Evolutionary conservation across 53 echinoderm and acorn worm species (phyloP).

Genomic region (Glandiceps talaboti): DNA sequence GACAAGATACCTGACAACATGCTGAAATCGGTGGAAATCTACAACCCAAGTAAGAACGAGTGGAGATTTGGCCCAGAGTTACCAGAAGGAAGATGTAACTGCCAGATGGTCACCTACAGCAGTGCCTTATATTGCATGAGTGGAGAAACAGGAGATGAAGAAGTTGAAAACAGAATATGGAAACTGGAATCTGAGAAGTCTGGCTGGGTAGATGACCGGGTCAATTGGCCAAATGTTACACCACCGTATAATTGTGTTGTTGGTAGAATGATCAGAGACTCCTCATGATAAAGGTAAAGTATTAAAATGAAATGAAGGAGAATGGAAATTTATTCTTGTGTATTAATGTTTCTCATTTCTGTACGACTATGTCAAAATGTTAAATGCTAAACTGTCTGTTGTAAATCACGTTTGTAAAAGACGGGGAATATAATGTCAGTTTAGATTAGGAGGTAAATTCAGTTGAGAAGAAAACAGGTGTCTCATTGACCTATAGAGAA

Average conservation of each 20-base stretch:
- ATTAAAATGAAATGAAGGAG: no score
- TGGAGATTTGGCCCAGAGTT: constrained; percentile 99
- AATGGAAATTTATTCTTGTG: no score
- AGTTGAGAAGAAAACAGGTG: no score
- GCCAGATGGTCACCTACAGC: constrained; percentile 41
- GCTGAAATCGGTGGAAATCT: constrained; percentile 98
- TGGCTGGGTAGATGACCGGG: constrained; percentile 65
- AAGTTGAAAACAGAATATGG: constrained; percentile 30
- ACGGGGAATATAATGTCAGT: no score
- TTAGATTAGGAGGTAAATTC: no score
- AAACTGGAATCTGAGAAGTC: constrained; percentile 36
- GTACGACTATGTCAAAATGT: no score
- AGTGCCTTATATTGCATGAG: constrained; percentile 73
- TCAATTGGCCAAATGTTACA: constrained; percentile 61
- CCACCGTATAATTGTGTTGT: constrained; percentile 71
- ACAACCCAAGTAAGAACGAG: constrained; percentile 90
- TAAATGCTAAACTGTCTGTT: no score
- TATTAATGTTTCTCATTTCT: no score
- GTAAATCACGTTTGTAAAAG: no score
- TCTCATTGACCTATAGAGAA: no score
- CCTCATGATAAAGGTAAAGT: not conserved
- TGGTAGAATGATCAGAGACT: constrained; percentile 72
- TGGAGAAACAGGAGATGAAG: constrained; percentile 64
- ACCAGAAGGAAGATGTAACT: constrained; percentile 77
- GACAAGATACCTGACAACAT: constrained; percentile 93